Evolutionary conservation across 1,140 invertebrate species (phyloP).

Genomic region (Chrysomallon squamiferum): DNA sequence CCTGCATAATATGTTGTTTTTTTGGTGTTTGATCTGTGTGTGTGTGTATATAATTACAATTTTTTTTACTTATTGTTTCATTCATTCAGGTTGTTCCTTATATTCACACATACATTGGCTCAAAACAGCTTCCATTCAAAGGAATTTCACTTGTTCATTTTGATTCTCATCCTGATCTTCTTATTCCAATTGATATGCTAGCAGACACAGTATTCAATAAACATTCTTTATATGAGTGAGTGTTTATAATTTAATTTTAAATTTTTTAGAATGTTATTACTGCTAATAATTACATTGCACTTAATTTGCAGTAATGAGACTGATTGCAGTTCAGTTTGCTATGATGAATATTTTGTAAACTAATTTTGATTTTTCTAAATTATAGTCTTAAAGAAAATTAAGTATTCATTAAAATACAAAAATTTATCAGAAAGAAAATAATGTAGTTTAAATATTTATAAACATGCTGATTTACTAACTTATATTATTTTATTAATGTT

Average conservation of each 20-base stretch:
- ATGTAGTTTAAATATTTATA: too few relatives aligned
- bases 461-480: too few relatives aligned
- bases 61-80: too few relatives aligned
- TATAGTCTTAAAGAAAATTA: too few relatives aligned
- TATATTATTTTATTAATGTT: too few relatives aligned
- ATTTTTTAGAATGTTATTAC: not conserved
- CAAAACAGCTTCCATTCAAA: slow-evolving; percentile 79
- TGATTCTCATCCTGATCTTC: slow-evolving; percentile 90
- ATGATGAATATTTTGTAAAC: not conserved
- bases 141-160: slow-evolving; percentile 82
- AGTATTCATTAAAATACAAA: too few relatives aligned
- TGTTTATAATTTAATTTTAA: not conserved
- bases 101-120: slow-evolving; percentile 83
- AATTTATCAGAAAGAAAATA: too few relatives aligned
- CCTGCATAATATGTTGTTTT: too few relatives aligned
- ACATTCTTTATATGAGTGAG: slow-evolving; percentile 65
- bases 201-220: slow-evolving; percentile 75
- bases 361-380: too few relatives aligned
- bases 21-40: too few relatives aligned
- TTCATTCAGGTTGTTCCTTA: slow-evolving; percentile 65
- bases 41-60: too few relatives aligned
- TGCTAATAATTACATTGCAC: not conserved
- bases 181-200: slow-evolving; percentile 77
- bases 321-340: not conserved
- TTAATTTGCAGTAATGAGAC: not conserved